Evolutionary conservation across 2,113 vertebrate species (phyloP).

Genomic region (Trochalopteron elliotii): DNA sequence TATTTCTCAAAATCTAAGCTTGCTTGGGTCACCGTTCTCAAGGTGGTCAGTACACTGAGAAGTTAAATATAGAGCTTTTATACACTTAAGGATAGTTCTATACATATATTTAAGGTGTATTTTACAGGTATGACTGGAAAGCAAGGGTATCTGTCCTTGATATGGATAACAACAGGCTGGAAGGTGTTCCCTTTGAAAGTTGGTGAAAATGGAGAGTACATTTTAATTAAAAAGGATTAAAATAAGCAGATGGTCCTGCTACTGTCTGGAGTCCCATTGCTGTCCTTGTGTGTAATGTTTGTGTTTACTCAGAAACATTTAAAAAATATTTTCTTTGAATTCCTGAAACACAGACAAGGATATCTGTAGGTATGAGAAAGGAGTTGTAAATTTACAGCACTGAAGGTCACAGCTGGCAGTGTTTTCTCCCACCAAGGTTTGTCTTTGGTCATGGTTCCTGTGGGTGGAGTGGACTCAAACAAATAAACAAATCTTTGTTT

Average conservation of each 20-base stretch:
- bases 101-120: background rate
- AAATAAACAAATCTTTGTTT: background rate
- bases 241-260: background rate
- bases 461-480: background rate
- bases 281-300: background rate
- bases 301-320: background rate
- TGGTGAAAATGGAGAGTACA: fast-evolving
- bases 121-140: background rate
- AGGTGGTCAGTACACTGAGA: no score
- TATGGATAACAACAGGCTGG: background rate
- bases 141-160: background rate
- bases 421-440: background rate
- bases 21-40: background rate
- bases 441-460: background rate
- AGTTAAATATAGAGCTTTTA: background rate
- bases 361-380: background rate
- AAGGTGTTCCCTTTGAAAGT: background rate
- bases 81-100: fast-evolving
- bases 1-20: background rate
- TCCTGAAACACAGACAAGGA: background rate
- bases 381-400: background rate
- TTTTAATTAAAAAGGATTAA: background rate
- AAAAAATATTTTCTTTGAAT: background rate
- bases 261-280: background rate
- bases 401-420: fast-evolving